Evolutionary conservation across 1,140 invertebrate genomes (phyloP).

Genomic region (Centruroides vittatus): DNA sequence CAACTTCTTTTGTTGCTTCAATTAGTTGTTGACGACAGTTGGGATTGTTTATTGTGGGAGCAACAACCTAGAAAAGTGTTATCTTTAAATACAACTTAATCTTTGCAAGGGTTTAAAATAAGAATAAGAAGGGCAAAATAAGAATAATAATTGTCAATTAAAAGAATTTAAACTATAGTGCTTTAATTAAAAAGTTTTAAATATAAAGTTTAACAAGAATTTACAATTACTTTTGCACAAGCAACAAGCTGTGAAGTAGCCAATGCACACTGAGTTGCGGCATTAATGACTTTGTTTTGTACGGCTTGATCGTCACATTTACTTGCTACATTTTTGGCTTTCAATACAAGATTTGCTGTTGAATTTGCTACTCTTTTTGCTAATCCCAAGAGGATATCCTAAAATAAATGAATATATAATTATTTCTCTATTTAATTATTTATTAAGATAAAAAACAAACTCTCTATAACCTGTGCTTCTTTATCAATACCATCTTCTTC

Average conservation of each 20-base stretch:
- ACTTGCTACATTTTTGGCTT: slow-evolving; percentile 84
- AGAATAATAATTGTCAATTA: neutral
- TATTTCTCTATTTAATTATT: too few species aligned
- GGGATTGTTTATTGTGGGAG: slow-evolving; percentile 62
- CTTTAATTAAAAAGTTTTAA: too few species aligned
- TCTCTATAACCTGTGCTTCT: slow-evolving; percentile 19
- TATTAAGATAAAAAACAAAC: too few species aligned
- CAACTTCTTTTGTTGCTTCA: slow-evolving; percentile 82
- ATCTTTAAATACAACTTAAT: too few species aligned
- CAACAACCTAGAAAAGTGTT: slow-evolving; percentile 33
- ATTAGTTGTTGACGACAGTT: slow-evolving; percentile 89
- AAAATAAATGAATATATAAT: neutral
- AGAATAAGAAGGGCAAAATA: too few species aligned
- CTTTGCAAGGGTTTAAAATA: too few species aligned
- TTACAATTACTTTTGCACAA: slow-evolving; percentile 64
- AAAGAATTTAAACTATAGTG: neutral
- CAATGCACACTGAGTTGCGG: slow-evolving; percentile 90
- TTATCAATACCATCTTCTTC: slow-evolving; percentile 64
- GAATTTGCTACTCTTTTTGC: slow-evolving; percentile 95
- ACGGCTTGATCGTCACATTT: slow-evolving; percentile 50
- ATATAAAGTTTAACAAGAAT: neutral
- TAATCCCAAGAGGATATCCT: slow-evolving; percentile 68
- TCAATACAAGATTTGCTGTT: slow-evolving; percentile 83
- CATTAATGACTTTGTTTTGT: slow-evolving; percentile 75
- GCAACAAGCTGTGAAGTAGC: slow-evolving; percentile 95